phyloP scores from a whole-genome alignment of 2,888 invertebrate genomes.

The Tetragonula carbonaria region DNA sequence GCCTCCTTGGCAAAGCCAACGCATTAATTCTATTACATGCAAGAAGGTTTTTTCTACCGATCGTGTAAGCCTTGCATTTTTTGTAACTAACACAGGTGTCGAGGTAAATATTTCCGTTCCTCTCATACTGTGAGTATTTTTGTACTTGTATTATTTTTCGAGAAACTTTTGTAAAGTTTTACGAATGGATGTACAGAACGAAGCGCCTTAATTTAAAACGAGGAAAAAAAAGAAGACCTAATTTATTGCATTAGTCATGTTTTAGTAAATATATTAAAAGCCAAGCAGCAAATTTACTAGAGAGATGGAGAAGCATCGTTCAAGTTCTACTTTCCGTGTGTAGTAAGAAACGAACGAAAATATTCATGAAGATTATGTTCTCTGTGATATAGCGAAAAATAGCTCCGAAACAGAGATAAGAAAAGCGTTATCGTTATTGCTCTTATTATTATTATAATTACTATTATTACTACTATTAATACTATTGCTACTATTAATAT shows the following conservation, averaged over 20 bases:
- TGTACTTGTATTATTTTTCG: constrained; percentile 80
- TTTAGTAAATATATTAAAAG: constrained; percentile 65
- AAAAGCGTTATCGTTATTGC: constrained; percentile 53
- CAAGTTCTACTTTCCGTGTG: constrained; percentile 56
- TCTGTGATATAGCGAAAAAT: constrained; percentile 82
- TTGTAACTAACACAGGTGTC: constrained; percentile 69
- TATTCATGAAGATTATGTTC: constrained; percentile 74
- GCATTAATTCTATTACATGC: constrained; percentile 36
- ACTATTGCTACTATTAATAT: constrained; percentile 38
- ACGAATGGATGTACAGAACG: constrained; percentile 69
- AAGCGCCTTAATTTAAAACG: constrained; percentile 73
- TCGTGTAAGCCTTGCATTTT: constrained; percentile 65
- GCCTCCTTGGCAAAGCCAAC: constrained; percentile 59
- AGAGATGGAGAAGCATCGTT: constrained; percentile 41
- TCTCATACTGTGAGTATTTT: constrained; percentile 81
- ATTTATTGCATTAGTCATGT: constrained; percentile 79
- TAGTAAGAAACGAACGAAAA: constrained; percentile 53
- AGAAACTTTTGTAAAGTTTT: constrained; percentile 74
- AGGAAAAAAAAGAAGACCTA: constrained; percentile 57
- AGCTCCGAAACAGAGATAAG: constrained; percentile 78
- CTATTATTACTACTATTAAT: constrained; percentile 63
- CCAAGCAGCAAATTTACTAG: constrained; percentile 62
- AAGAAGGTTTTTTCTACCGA: constrained; percentile 48
- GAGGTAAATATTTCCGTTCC: constrained; percentile 76
- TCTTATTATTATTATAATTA: not conserved